phyloP scores from a whole-genome alignment of 2,113 vertebrate genomes.

The Poecile atricapillus region DNA sequence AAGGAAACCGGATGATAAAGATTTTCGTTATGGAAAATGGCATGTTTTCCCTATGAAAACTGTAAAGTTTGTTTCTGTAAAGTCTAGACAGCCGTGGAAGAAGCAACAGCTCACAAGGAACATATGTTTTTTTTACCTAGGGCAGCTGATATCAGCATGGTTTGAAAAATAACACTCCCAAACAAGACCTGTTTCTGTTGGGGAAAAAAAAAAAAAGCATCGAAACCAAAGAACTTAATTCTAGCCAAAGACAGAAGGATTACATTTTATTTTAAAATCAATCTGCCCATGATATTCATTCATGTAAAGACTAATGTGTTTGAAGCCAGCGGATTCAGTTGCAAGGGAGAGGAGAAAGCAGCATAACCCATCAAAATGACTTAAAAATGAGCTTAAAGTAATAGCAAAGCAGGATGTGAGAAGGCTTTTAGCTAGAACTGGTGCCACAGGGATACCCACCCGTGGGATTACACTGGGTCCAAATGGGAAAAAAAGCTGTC shows the following conservation, averaged over 20 bases:
- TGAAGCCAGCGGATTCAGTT: background rate
- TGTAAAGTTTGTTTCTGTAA: background rate
- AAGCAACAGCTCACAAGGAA: background rate
- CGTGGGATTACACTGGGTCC: background rate
- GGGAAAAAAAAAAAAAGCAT: background rate
- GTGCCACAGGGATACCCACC: background rate
- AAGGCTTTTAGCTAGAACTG: background rate
- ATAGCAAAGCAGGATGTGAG: background rate
- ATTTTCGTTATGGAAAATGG: background rate
- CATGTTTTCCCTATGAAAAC: background rate
- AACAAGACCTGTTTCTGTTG: background rate
- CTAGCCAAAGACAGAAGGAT: background rate
- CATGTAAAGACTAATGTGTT: background rate
- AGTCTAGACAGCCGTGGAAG: background rate
- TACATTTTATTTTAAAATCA: background rate
- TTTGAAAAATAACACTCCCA: background rate
- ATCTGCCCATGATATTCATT: fast-evolving
- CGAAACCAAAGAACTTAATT: background rate
- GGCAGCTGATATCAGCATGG: background rate
- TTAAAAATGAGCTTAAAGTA: background rate
- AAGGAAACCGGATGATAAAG: background rate
- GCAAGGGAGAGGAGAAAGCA: background rate
- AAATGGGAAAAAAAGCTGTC: background rate
- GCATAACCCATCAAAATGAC: background rate
- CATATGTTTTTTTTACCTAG: background rate